Evolutionary conservation across 2,888 invertebrate genomes (phyloP).

Genomic region (Acanthopleura granulata): DNA sequence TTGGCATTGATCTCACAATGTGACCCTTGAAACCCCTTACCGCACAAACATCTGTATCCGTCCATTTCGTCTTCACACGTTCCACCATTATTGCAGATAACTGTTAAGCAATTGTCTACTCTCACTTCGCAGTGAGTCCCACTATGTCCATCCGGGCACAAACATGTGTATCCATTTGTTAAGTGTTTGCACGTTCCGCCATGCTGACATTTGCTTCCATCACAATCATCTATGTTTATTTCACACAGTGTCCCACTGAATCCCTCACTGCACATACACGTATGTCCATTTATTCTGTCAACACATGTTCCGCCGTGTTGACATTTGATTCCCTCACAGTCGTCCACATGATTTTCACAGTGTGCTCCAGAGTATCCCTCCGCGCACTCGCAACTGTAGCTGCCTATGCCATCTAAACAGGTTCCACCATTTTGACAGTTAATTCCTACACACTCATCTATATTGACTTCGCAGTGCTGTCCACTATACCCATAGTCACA

Average conservation of each 20-base stretch:
- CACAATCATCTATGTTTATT: not conserved
- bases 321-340: not conserved
- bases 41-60: not conserved
- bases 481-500: not conserved
- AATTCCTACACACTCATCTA: constrained; percentile 8
- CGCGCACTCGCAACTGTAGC: not conserved
- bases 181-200: not conserved
- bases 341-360: not conserved
- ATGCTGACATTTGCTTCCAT: not conserved
- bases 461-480: not conserved
- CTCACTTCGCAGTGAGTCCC: not conserved
- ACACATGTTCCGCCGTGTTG: not conserved
- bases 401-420: not conserved
- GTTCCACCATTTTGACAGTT: constrained; percentile 9
- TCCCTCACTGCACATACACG: not conserved
- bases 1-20: not conserved
- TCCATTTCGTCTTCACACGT: not conserved
- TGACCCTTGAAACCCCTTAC: not conserved
- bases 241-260: not conserved
- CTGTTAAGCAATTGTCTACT: not conserved
- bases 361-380: not conserved
- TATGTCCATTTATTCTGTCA: not conserved
- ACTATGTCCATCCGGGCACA: not conserved
- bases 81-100: not conserved
- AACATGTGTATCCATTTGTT: not conserved